phyloP scores from a whole-genome alignment of 2,113 vertebrate genomes.

The Mirza zaza region DNA sequence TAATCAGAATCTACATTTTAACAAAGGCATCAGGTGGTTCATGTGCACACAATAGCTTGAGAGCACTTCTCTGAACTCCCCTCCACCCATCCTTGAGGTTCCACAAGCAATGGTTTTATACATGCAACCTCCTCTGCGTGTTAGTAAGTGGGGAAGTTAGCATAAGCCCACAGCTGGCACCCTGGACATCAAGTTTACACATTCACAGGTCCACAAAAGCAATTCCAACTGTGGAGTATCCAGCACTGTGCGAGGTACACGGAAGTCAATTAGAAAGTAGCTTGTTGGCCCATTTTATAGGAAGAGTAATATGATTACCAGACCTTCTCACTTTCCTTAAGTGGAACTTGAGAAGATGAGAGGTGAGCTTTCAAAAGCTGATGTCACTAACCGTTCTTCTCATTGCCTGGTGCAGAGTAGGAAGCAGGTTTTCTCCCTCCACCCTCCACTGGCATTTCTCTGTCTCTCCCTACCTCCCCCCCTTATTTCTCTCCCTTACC shows the following conservation, averaged over 20 bases:
- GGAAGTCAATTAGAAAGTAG: neutral
- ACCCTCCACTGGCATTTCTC: too few relatives aligned
- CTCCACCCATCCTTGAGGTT: neutral
- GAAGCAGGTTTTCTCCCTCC: neutral
- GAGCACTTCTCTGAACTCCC: neutral
- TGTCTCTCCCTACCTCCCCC: neutral
- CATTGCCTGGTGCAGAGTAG: neutral
- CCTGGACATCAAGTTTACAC: neutral
- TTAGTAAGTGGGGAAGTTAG: too few relatives aligned
- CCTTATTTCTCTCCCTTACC: neutral
- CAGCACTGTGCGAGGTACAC: rapidly evolving
- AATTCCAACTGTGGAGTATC: neutral
- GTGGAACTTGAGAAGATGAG: neutral
- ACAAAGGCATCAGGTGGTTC: neutral
- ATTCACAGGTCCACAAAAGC: neutral
- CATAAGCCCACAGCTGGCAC: too few relatives aligned
- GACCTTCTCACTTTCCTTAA: neutral
- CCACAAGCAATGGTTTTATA: too few relatives aligned
- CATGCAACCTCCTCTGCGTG: neutral
- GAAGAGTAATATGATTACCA: neutral
- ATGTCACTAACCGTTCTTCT: neutral
- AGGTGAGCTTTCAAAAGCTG: neutral
- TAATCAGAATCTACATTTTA: neutral
- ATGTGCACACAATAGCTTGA: neutral
- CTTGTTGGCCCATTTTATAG: neutral